A percentile compares a stretch with the other conserved stretches of the same genome.
phyloP scores from a whole-genome alignment of 2,113 vertebrate genomes.

The Callospermophilus lateralis region DNA sequence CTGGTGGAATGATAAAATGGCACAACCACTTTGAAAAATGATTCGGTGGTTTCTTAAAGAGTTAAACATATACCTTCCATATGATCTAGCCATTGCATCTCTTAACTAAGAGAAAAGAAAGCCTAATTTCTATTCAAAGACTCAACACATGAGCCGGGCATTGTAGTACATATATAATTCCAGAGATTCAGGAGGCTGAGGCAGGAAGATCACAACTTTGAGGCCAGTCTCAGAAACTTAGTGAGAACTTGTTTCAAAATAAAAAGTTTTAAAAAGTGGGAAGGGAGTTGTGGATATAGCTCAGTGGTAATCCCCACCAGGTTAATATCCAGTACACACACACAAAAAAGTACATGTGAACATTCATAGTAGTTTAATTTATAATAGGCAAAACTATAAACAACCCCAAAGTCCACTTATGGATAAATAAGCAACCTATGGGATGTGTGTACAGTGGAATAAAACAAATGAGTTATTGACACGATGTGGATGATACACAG shows the following conservation, averaged over 20 bases:
- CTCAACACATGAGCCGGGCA: not conserved
- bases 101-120: conserved; percentile 19
- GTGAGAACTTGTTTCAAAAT: too few species aligned
- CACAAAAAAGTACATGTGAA: not conserved
- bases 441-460: not conserved
- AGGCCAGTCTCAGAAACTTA: too few species aligned
- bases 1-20: not conserved
- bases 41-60: not conserved
- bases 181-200: too few species aligned
- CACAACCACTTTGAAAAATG: not conserved
- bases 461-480: not conserved
- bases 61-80: not conserved
- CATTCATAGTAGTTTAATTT: conserved; percentile 13
- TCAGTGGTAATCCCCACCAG: too few species aligned
- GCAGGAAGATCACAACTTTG: too few species aligned
- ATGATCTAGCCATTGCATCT: not conserved
- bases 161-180: too few species aligned
- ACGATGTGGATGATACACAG: not conserved
- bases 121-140: not conserved
- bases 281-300: too few species aligned
- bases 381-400: not conserved
- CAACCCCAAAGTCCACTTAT: not conserved
- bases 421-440: conserved; percentile 4
- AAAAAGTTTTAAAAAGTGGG: too few species aligned
- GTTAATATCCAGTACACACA: too few species aligned